phyloP scores from a whole-genome alignment of 1,140 invertebrate genomes.

The Nasonia longicornis region DNA sequence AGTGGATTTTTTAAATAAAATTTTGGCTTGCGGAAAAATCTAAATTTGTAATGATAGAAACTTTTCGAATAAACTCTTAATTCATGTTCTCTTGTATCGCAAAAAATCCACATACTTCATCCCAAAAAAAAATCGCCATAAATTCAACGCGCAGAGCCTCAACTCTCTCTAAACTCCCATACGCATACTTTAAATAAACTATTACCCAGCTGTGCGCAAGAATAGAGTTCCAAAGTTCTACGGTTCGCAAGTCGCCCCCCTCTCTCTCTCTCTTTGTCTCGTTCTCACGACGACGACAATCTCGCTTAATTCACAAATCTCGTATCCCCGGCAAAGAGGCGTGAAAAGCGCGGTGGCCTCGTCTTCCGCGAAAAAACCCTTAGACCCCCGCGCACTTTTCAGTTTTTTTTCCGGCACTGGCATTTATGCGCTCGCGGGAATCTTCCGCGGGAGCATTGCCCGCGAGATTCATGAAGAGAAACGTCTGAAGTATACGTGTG shows the following conservation, averaged over 20 bases:
- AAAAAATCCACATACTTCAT: background rate
- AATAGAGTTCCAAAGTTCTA: background rate
- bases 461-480: background rate
- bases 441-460: constrained; percentile 6
- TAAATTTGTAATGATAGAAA: too few species aligned
- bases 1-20: too few species aligned
- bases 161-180: background rate
- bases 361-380: constrained; percentile 2
- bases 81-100: too few species aligned
- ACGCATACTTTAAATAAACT: constrained; percentile 19
- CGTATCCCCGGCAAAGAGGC: constrained; percentile 1
- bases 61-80: too few species aligned
- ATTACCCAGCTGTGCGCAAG: background rate
- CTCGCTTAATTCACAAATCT: constrained; percentile 38
- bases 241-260: background rate
- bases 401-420: background rate
- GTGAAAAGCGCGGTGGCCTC: constrained; percentile 8
- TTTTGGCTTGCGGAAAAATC: too few species aligned
- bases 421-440: background rate
- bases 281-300: background rate
- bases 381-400: background rate
- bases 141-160: background rate
- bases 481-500: background rate
- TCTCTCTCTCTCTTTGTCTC: background rate
- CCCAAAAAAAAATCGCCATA: background rate